Conservation (phyloP, 2,797 vertebrate species). For the Lateolabrax maculatus region DNA sequence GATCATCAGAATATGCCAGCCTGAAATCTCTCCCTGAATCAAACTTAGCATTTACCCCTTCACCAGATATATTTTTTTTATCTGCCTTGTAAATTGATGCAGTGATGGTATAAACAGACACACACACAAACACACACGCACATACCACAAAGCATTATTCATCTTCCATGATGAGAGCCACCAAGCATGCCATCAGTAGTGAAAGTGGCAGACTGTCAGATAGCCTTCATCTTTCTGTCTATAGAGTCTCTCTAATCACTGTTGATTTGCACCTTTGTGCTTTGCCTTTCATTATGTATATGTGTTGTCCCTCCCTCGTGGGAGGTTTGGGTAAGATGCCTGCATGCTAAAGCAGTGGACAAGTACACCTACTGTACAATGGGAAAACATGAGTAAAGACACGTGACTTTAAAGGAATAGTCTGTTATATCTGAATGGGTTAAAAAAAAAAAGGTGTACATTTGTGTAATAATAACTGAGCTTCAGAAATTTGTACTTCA, state of each 20-base stretch:
- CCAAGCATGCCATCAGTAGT: constrained; percentile 13
- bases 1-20: constrained; percentile 30
- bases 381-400: not conserved
- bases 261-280: constrained; percentile 48
- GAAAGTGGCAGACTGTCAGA: constrained; percentile 39
- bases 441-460: not conserved
- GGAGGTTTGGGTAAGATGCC: not conserved
- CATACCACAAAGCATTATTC: not conserved
- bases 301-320: not conserved
- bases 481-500: not conserved
- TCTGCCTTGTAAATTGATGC: constrained; percentile 43
- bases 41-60: constrained; percentile 46
- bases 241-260: constrained; percentile 29
- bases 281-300: constrained; percentile 33
- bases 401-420: not conserved
- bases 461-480: not conserved
- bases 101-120: constrained; percentile 5
- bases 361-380: not conserved
- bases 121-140: constrained; percentile 13
- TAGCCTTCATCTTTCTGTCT: constrained; percentile 26
- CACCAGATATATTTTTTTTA: constrained; percentile 28
- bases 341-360: not conserved
- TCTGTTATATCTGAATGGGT: not conserved
- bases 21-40: constrained; percentile 32
- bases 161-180: constrained; percentile 24